Evolutionary conservation across 92 coral and sea anemone genomes (phyloP).

Genomic region (Montipora capitata): DNA sequence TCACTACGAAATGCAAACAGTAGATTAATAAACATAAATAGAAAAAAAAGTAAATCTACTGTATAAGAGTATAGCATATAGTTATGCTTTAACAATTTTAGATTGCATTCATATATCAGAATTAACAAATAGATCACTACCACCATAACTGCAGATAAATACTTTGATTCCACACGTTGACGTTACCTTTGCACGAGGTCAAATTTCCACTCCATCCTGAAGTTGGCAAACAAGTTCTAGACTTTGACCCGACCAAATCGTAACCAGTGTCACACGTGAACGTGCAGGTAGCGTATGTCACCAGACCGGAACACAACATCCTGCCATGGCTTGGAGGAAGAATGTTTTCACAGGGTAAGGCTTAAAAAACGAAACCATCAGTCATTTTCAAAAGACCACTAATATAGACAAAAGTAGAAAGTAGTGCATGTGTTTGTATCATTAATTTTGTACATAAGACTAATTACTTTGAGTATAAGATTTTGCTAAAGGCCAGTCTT

Average conservation of each 20-base stretch:
- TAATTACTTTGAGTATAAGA: no score
- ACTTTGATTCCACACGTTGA: neutral
- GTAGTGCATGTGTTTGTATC: no score
- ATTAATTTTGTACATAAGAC: no score
- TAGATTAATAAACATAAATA: no score
- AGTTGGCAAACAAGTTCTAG: conserved; percentile 55
- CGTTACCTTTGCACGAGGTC: conserved; percentile 56
- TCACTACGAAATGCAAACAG: no score
- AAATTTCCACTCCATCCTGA: conserved; percentile 62
- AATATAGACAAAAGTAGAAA: no score
- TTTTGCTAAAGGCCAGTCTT: no score
- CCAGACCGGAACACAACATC: conserved; percentile 64
- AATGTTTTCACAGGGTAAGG: conserved; percentile 57
- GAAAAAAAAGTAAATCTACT: no score
- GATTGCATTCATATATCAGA: no score
- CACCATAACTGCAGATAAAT: neutral
- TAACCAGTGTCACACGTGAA: conserved; percentile 63
- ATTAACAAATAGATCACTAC: no score
- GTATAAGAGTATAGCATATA: no score
- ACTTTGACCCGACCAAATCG: conserved; percentile 44
- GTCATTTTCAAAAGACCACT: neutral
- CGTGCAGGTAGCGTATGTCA: conserved; percentile 49
- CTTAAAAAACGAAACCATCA: neutral
- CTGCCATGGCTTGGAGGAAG: conserved; percentile 43
- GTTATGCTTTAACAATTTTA: no score